These are phyloP conservation scores for Montipora cactus DNA, from an alignment of 64 coral and sea anemone genomes.

Conservation along the genomic window DNA sequence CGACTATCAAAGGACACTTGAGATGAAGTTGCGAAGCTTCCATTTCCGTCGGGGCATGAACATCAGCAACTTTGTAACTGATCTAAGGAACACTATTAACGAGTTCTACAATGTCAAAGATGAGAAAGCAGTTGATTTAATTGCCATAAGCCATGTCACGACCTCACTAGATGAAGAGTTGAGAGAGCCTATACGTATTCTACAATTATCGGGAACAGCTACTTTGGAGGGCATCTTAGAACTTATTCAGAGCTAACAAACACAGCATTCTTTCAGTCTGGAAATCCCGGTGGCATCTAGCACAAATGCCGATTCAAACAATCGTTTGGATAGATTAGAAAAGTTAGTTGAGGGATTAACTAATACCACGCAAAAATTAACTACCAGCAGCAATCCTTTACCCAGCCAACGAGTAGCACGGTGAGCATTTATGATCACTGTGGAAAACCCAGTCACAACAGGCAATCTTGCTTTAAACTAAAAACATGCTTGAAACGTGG, in stretches of 20 bases:
- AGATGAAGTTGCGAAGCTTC: background rate
- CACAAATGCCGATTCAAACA: background rate
- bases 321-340: conserved; percentile 41
- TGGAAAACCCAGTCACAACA: conserved; percentile 8
- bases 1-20: too few relatives aligned
- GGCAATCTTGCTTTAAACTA: conserved; percentile 27
- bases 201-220: too few relatives aligned
- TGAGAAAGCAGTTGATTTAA: conserved; percentile 44
- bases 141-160: conserved; percentile 58
- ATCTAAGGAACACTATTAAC: conserved; percentile 55
- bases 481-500: conserved; percentile 51
- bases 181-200: too few relatives aligned
- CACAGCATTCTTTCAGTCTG: conserved; percentile 6
- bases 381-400: too few relatives aligned
- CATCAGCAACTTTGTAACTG: conserved; percentile 27
- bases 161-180: conserved; percentile 25
- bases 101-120: conserved; percentile 18
- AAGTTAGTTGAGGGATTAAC: conserved; percentile 40
- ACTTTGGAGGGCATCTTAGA: too few relatives aligned
- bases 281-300: background rate
- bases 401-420: too few relatives aligned
- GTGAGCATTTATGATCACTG: conserved; percentile 37
- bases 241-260: too few relatives aligned
- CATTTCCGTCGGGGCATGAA: conserved; percentile 22
- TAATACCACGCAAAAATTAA: background rate